Evolutionary conservation across 1,140 invertebrate species (phyloP).

Genomic region (Linepithema humile): DNA sequence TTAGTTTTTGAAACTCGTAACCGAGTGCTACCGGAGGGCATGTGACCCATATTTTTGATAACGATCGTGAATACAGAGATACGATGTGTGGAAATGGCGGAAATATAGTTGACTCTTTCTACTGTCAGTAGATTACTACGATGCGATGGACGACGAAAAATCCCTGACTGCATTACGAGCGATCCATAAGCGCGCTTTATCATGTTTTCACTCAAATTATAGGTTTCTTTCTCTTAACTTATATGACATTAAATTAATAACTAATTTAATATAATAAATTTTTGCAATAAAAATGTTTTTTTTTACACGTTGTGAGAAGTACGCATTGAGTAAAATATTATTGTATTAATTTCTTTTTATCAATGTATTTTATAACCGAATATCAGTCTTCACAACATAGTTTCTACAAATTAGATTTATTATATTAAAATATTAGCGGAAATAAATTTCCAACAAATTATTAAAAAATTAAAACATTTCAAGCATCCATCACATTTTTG

Average conservation of each 20-base stretch:
- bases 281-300: neutral
- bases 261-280: neutral
- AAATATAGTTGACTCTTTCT: conserved; percentile 10
- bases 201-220: neutral
- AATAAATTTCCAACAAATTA: neutral
- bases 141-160: neutral
- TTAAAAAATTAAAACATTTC: neutral
- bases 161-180: neutral
- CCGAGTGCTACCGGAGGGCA: neutral
- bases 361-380: neutral
- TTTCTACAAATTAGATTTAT: neutral
- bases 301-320: neutral
- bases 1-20: conserved; percentile 42
- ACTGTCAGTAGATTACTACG: neutral
- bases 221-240: neutral
- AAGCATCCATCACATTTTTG: neutral
- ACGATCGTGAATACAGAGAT: neutral
- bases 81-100: neutral
- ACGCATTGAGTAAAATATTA: neutral
- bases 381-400: neutral
- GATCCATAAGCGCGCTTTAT: neutral
- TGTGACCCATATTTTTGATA: conserved; percentile 8
- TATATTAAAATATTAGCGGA: neutral
- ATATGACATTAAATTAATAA: neutral
- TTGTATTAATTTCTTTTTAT: neutral